phyloP scores from a whole-genome alignment of 1,140 invertebrate genomes.

The Calosoma granatense region DNA sequence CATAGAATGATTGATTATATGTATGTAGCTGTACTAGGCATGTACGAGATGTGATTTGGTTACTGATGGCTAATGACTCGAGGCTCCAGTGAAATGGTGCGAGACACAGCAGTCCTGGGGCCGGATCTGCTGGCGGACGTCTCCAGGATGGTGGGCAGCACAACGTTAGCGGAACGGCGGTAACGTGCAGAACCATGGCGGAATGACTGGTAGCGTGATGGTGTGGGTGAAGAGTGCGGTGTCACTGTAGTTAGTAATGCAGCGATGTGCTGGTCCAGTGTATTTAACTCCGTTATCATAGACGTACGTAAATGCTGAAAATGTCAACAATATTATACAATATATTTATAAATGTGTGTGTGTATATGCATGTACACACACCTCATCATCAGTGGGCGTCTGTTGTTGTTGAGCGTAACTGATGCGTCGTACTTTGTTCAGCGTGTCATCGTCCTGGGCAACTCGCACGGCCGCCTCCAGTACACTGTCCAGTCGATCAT shows the following conservation, averaged over 20 bases:
- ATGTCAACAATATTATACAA: neutral
- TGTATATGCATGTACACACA: slow-evolving; percentile 27
- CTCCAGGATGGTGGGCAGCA: neutral
- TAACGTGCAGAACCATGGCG: neutral
- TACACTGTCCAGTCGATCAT: slow-evolving; percentile 35
- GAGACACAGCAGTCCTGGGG: neutral
- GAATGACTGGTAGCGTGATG: neutral
- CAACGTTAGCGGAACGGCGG: neutral
- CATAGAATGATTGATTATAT: too few relatives aligned
- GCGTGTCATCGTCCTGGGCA: slow-evolving; percentile 56
- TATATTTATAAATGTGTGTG: neutral
- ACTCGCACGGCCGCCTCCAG: slow-evolving; percentile 53
- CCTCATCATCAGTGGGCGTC: slow-evolving; percentile 53
- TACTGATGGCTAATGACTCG: too few relatives aligned
- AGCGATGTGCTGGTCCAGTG: slow-evolving; percentile 36
- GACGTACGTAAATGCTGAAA: slow-evolving; percentile 13
- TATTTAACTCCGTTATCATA: slow-evolving; percentile 33
- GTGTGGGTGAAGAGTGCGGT: neutral
- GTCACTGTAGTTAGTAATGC: slow-evolving; percentile 31
- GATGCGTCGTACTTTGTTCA: slow-evolving; percentile 54
- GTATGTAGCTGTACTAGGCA: too few relatives aligned
- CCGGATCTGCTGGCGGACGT: neutral
- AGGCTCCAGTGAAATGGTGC: neutral
- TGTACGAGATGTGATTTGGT: too few relatives aligned
- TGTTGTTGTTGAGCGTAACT: slow-evolving; percentile 61